Conservation (phyloP, 2,888 invertebrate species). For the Limnephilus lunatus region DNA sequence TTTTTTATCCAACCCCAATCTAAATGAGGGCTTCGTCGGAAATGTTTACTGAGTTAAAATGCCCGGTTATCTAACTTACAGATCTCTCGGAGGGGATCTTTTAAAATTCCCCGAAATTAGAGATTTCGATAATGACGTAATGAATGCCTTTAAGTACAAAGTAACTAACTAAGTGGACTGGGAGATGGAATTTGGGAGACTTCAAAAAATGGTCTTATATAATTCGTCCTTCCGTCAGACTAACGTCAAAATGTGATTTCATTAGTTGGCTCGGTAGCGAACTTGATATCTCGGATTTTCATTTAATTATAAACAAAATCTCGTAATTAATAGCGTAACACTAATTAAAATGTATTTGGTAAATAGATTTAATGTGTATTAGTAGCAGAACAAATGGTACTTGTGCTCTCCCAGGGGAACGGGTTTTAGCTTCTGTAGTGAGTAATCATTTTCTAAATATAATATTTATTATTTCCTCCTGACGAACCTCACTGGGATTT, state of each 20-base stretch:
- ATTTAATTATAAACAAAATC: slow-evolving; percentile 29
- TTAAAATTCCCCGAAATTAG: slow-evolving; percentile 43
- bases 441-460: background rate
- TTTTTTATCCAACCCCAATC: slow-evolving; percentile 58
- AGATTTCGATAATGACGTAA: slow-evolving; percentile 47
- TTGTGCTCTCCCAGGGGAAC: background rate
- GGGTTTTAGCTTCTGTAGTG: background rate
- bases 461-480: background rate
- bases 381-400: background rate
- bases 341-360: slow-evolving; percentile 22
- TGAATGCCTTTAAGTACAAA: slow-evolving; percentile 38
- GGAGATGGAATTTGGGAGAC: slow-evolving; percentile 1
- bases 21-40: slow-evolving; percentile 53
- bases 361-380: slow-evolving; percentile 2
- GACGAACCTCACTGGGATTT: background rate
- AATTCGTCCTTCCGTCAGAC: background rate
- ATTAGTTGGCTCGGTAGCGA: background rate
- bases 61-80: slow-evolving; percentile 39
- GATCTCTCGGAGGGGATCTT: slow-evolving; percentile 41
- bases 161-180: background rate
- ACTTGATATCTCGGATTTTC: background rate
- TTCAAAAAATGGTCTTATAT: slow-evolving; percentile 3
- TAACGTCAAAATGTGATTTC: slow-evolving; percentile 19
- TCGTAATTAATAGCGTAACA: slow-evolving; percentile 13
- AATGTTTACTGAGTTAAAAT: slow-evolving; percentile 53